Conservation (phyloP, 2,113 vertebrate species). For the Alexandromys fortis region DNA sequence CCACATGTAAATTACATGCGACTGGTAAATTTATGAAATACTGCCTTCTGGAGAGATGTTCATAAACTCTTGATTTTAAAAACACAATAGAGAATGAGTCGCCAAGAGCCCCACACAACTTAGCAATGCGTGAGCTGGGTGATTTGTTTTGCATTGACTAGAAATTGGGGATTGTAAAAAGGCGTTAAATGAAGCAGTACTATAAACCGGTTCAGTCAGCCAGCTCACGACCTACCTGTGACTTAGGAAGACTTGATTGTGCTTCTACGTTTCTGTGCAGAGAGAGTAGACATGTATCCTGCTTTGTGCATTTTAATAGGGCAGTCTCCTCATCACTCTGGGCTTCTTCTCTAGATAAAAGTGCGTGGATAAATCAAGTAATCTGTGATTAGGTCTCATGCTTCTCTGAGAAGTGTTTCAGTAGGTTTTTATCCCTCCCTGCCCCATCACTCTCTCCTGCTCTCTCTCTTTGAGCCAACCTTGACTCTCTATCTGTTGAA, state of each 20-base stretch:
- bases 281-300: neutral
- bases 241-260: neutral
- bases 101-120: neutral
- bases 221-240: neutral
- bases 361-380: neutral
- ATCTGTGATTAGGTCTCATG: accelerated
- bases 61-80: slow-evolving; percentile 33
- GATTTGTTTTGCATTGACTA: slow-evolving; percentile 46
- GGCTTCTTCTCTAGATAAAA: slow-evolving; percentile 8
- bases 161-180: slow-evolving; percentile 21
- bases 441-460: accelerated
- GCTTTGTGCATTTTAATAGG: neutral
- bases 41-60: neutral
- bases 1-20: neutral
- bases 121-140: neutral
- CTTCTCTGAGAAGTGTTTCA: neutral
- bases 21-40: slow-evolving; percentile 14
- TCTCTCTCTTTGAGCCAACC: neutral
- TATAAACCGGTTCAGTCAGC: neutral
- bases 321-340: neutral
- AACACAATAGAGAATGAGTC: slow-evolving; percentile 7
- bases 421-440: neutral
- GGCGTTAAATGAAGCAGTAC: neutral
- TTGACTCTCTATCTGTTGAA: neutral
- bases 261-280: neutral